A percentile compares a stretch with the other conserved stretches of the same genome.
These are phyloP conservation scores for Lamprologus tigripictilis DNA, from an alignment of 2,113 vertebrate species.

Conservation along the genomic window DNA sequence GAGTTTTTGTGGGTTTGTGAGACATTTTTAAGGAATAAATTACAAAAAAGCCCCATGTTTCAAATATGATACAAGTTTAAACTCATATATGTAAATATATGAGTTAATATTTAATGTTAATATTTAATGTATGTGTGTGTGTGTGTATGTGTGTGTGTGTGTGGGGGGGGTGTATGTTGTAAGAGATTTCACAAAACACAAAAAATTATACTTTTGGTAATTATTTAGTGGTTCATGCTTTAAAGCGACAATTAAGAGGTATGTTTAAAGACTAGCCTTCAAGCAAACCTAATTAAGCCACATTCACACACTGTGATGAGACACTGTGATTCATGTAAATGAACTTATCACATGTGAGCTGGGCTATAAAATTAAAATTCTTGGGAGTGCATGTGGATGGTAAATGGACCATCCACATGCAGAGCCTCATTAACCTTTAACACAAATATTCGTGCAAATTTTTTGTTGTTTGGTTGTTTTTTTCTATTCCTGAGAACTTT, in stretches of 20 bases:
- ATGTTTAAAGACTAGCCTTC: background rate
- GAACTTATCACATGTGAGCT: rapidly evolving
- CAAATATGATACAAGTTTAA: background rate
- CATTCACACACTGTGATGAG: background rate
- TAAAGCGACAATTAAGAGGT: background rate
- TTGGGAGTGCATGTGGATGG: background rate
- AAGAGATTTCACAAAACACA: background rate
- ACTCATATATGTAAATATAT: background rate
- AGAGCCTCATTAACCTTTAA: background rate
- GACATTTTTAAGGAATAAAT: background rate
- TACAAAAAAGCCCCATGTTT: background rate
- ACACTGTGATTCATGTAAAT: background rate
- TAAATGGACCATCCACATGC: background rate
- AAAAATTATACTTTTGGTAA: rapidly evolving
- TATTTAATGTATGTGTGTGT: background rate
- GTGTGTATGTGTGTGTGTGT: background rate
- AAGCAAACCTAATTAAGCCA: background rate
- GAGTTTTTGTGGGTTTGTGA: rapidly evolving
- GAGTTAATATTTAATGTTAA: background rate
- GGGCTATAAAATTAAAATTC: background rate
- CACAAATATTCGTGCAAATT: background rate
- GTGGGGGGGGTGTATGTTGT: rapidly evolving
- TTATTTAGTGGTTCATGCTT: background rate
- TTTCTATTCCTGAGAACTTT: background rate
- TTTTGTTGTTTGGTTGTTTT: background rate